Percentiles rank a stretch among this genome's conserved stretches.
Conservation (phyloP, 2,797 vertebrate genomes). For the Takifugu ocellatus region DNA sequence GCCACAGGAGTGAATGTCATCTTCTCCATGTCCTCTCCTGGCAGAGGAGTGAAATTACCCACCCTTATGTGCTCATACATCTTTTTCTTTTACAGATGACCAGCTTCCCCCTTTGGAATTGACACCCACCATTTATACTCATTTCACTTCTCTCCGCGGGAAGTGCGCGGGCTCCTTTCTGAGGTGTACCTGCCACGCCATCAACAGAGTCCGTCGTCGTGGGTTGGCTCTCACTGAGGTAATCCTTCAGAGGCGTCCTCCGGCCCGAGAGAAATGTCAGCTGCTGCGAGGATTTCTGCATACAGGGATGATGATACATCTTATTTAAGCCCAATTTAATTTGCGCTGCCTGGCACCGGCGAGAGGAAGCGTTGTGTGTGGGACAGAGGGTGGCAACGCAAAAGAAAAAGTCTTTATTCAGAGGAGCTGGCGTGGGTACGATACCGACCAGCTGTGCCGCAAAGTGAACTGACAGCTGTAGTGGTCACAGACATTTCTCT, state of each 20-base stretch:
- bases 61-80: constrained; percentile 75
- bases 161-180: constrained; percentile 58
- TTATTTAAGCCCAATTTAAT: constrained; percentile 74
- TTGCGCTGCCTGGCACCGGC: constrained; percentile 53
- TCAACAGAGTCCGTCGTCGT: constrained; percentile 69
- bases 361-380: constrained; percentile 42
- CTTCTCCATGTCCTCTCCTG: constrained; percentile 49
- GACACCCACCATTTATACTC: constrained; percentile 83
- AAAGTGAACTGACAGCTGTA: constrained; percentile 63
- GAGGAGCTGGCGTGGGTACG: constrained; percentile 56
- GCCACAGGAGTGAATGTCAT: constrained; percentile 66
- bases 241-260: constrained; percentile 68
- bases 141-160: constrained; percentile 69
- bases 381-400: constrained; percentile 41
- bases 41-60: constrained; percentile 71
- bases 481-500: constrained; percentile 63
- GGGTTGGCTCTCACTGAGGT: constrained; percentile 59
- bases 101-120: constrained; percentile 73
- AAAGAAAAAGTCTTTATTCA: constrained; percentile 51
- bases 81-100: constrained; percentile 78
- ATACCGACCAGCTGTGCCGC: constrained; percentile 56
- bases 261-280: constrained; percentile 69
- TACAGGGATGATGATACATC: constrained; percentile 63
- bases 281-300: constrained; percentile 54
- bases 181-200: constrained; percentile 69